phyloP scores from a whole-genome alignment of 2,888 invertebrate species.

The Drosophila mercatorum region DNA sequence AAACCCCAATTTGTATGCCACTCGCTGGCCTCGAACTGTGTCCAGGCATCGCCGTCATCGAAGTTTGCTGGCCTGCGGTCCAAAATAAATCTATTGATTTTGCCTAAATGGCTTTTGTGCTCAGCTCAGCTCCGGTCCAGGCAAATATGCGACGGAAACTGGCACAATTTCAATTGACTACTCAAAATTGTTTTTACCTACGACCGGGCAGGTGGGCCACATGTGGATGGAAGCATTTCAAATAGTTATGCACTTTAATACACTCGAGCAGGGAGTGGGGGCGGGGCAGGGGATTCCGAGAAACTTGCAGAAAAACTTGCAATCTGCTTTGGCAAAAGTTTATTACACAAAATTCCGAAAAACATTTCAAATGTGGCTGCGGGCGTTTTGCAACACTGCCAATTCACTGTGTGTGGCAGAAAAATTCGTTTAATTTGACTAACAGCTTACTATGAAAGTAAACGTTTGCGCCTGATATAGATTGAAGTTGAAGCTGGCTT shows the following conservation, averaged over 20 bases:
- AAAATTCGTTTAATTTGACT: neutral
- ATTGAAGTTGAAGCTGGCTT: no score
- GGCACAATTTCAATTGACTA: constrained; percentile 51
- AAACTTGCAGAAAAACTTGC: constrained; percentile 1
- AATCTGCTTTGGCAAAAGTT: constrained; percentile 1
- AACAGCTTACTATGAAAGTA: neutral
- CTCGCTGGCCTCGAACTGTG: constrained; percentile 13
- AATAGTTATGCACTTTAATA: constrained; percentile 8
- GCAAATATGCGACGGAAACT: constrained; percentile 46
- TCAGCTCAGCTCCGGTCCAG: constrained; percentile 6
- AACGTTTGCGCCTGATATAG: no score
- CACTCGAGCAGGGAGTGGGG: no score
- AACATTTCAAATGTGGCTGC: neutral
- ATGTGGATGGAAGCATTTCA: constrained; percentile 1
- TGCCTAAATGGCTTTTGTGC: constrained; percentile 72
- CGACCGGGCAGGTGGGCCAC: neutral
- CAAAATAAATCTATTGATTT: constrained; percentile 76
- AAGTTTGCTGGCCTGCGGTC: constrained; percentile 58
- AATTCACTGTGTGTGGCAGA: neutral
- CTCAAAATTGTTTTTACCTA: constrained; percentile 35
- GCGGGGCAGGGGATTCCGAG: neutral
- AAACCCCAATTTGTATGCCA: constrained; percentile 34
- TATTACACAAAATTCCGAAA: neutral
- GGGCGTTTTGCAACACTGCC: constrained; percentile 1
- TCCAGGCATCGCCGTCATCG: constrained; percentile 4